Base-by-base conservation (phyloP, 1,140 invertebrate species). In the Meloidogyne chitwoodi region DNA sequence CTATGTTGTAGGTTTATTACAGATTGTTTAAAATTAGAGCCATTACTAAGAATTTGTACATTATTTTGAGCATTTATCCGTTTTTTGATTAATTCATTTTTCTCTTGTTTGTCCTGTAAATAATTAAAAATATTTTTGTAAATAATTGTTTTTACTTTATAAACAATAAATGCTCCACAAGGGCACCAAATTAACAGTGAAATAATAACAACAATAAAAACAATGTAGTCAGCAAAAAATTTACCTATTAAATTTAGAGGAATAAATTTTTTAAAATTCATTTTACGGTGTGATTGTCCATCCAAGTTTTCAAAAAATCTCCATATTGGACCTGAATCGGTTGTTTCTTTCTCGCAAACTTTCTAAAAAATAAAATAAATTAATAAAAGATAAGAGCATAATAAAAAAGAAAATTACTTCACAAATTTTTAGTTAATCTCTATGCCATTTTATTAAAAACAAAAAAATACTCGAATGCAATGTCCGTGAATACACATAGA, bases 401-500 rank as follows among this genome's bases (percentile, higher is more conserved):
- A n/a, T n/a, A n/a, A n/a, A n/a, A n/a, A n/a, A n/a, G n/a, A n/a
- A n/a, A n/a, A n/a, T n/a, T n/a, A n/a, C n/a, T n/a, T n/a, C n/a
- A n/a, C n/a, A n/a, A n/a, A n/a, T n/a, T n/a, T n/a, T n/a, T n/a
- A n/a, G n/a, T n/a, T n/a, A n/a, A n/a, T n/a, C n/a, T n/a, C n/a
- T 65, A 27, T 27, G 6, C 3, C 63, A 29, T 24, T 14, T 68
- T 44, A 22, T 1, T 12, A 22, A 5, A 38, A 62, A 12, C 29
- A 22, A 29, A 63, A 68, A 29, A 31, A 38, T 76, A 66, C 81
- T 31, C 61, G 72, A 26, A 71, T 70, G 62, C 80, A 81, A 27
- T 82, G 80, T 12, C 80, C 80, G 11, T 83, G 77, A 64, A 81
- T 77, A 64, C 80, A 81, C 62, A 81, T 81, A 26, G 80, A 77